Evolutionary conservation across 1,140 invertebrate genomes (phyloP).

Genomic region (Temnothorax nylanderi): DNA sequence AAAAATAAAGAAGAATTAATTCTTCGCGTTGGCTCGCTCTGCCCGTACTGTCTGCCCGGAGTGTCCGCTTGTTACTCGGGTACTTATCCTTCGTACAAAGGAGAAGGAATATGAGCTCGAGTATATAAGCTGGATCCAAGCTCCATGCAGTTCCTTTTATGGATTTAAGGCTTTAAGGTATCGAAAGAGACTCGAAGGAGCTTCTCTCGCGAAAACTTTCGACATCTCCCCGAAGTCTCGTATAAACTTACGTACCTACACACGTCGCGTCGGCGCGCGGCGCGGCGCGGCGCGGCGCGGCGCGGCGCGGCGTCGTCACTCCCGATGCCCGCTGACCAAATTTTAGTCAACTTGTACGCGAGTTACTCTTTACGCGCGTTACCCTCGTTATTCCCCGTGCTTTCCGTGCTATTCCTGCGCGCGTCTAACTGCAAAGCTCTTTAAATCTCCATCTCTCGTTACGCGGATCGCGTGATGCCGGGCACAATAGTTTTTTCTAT

Average conservation of each 20-base stretch:
- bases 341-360: background rate
- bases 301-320: too few species aligned
- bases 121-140: background rate
- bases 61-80: too few species aligned
- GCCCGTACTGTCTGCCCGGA: background rate
- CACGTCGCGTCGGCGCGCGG: background rate
- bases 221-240: background rate
- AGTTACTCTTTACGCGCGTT: background rate
- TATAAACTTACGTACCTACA: background rate
- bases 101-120: background rate
- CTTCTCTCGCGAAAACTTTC: slow-evolving; percentile 24
- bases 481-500: slow-evolving; percentile 14
- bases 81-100: background rate
- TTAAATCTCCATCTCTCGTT: background rate
- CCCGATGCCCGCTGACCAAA: too few species aligned
- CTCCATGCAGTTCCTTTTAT: too few species aligned
- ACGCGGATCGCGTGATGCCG: background rate
- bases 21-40: background rate
- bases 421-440: background rate
- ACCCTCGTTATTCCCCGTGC: too few species aligned
- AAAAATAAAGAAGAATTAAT: slow-evolving; percentile 9
- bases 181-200: background rate
- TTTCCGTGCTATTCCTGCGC: too few species aligned
- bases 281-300: too few species aligned
- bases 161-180: background rate